A percentile compares a stretch with the other conserved stretches of the same genome.
Evolutionary conservation across 2,113 vertebrate species (phyloP).

Genomic region (Meles meles): DNA sequence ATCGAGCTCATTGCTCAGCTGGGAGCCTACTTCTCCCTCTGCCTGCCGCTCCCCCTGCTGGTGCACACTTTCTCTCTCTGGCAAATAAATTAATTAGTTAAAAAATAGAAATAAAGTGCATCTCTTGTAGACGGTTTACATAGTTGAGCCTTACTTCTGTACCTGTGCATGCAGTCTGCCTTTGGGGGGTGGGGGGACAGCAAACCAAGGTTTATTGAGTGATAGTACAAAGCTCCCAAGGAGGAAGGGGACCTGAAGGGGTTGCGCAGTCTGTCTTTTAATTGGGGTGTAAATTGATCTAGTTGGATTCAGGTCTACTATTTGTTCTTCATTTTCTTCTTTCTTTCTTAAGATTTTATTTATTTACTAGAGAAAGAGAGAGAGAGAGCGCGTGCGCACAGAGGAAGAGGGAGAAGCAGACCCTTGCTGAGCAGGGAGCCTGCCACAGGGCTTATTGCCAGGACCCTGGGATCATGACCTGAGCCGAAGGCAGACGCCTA

Average conservation of each 20-base stretch:
- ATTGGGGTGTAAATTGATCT: not conserved
- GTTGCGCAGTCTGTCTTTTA: not conserved
- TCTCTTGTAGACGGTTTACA: not conserved
- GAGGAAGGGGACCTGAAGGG: too few species aligned
- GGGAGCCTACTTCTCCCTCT: not conserved
- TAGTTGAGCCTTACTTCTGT: not conserved
- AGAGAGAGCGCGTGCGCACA: too few species aligned
- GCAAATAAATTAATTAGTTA: not conserved
- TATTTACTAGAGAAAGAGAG: too few species aligned
- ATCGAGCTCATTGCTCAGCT: too few species aligned
- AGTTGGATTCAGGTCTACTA: not conserved
- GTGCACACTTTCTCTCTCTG: not conserved
- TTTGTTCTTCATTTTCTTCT: not conserved
- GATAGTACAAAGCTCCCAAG: too few species aligned
- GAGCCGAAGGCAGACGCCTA: too few species aligned
- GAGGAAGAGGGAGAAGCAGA: too few species aligned
- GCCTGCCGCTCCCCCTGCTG: not conserved
- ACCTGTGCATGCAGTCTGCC: not conserved
- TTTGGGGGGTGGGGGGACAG: not conserved
- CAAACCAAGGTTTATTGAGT: too few species aligned
- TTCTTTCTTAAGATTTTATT: too few species aligned
- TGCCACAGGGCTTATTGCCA: too few species aligned
- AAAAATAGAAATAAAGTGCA: not conserved
- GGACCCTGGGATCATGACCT: too few species aligned
- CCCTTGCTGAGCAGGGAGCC: too few species aligned